Base-by-base conservation (phyloP, 2,888 invertebrate genomes). In the Terebella lapidaria region DNA sequence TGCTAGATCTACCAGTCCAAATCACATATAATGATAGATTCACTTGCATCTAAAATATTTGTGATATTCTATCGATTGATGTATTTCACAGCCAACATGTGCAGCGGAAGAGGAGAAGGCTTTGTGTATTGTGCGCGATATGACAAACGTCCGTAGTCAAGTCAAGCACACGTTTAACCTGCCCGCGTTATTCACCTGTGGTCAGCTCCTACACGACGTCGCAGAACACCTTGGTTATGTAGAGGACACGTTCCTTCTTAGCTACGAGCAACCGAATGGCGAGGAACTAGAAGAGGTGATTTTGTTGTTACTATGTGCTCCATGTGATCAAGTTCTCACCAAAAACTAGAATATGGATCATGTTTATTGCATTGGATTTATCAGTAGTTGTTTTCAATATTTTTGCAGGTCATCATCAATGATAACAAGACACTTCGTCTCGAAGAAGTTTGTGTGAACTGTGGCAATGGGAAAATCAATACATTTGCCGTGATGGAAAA, bases 151-250 rank as follows among this genome's bases (percentile, higher is more conserved):
- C 18, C 63, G 73, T 29, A 53, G 29, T 24, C 62, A 58, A 18
- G 65, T 65, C 20, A 76, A 76, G 57, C 72, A 75, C 54, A 73
- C 72, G 5, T 62, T 79, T 49, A 79, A 78, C 62, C 71, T 81
- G 68, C 80, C 82, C 24, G 81, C 81, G 18, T 80, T 83, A 18
- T 82, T 79, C 58, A 73, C 79, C 4, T 81, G 84, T 29, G 74
- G 76, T 28, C 76, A 80, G 29, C 74, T 86, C 55, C 79, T 85
- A 51, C 74, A 79, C 47, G 83, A 84, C 63, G 81, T 85, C 28
- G 82, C 81, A 2, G 74, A 76, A 47, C 75, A 80, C 59, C 83
- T 81, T 69, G 78, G 80, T 59, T 84, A 83, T 70, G 54, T 53
- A 18, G 49, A 35, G 10, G 60, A 30, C 3, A 51, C 62, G 10